Conservation (phyloP, 37 sponge, comb jelly and placozoan species). For the Mnemiopsis leidyi region DNA sequence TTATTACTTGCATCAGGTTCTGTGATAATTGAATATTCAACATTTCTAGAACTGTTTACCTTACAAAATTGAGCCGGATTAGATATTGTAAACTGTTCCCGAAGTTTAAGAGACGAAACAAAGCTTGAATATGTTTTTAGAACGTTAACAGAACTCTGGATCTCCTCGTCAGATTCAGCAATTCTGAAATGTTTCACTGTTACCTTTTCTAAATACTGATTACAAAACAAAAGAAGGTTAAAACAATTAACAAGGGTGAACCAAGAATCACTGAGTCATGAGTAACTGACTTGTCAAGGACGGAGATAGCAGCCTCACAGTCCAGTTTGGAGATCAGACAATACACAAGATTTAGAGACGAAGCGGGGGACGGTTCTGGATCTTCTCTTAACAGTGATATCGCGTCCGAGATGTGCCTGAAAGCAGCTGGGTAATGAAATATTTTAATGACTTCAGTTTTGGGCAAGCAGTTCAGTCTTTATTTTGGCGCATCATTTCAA, state of each 20-base stretch:
- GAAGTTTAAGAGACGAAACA: not conserved
- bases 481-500: no score
- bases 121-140: not conserved
- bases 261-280: no score
- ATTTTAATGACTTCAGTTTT: no score
- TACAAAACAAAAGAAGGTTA: no score
- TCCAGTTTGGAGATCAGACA: not conserved
- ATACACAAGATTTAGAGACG: not conserved
- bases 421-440: no score
- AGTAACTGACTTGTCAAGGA: not conserved
- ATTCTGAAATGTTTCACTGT: no score
- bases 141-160: not conserved
- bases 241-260: no score
- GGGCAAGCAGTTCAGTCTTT: no score
- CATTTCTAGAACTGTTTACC: no score
- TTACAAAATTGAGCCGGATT: not conserved
- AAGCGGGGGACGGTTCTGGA: not conserved
- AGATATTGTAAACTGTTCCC: not conserved
- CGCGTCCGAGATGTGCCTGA: conserved; percentile 20
- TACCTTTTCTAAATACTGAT: no score
- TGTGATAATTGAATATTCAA: no score
- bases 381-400: not conserved
- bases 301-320: conserved; percentile 4
- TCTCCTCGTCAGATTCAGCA: conserved; percentile 8
- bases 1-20: no score